These are phyloP conservation scores for Acrocephalus arundinaceus DNA, from an alignment of 2,113 vertebrate genomes.

Conservation along the genomic window DNA sequence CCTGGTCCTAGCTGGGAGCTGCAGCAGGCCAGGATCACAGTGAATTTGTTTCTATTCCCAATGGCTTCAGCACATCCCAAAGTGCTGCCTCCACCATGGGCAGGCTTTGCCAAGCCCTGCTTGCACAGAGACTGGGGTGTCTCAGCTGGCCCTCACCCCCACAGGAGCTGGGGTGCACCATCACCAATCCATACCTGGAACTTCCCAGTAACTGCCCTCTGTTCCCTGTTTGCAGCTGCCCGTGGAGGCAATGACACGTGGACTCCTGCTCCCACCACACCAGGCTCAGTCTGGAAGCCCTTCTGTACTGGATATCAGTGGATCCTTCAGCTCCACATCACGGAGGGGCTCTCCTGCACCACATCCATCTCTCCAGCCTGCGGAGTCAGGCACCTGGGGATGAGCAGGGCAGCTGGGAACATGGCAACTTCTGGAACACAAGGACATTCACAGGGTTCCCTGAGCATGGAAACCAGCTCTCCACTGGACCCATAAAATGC, in stretches of 20 bases:
- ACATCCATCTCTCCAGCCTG: neutral
- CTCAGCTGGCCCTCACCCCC: neutral
- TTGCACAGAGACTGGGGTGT: neutral
- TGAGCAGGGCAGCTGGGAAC: neutral
- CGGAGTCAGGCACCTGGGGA: neutral
- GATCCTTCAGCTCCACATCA: neutral
- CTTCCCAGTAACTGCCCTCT: neutral
- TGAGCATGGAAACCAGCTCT: neutral
- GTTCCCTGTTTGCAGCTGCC: conserved; percentile 3
- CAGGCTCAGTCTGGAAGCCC: neutral
- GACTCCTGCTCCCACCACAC: neutral
- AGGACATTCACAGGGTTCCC: neutral
- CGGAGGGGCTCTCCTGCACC: neutral
- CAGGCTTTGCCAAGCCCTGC: neutral
- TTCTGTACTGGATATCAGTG: neutral
- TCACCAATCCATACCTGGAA: accelerated
- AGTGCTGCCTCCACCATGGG: neutral
- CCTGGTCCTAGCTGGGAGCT: neutral
- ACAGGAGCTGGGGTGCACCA: neutral
- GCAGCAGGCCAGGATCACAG: neutral
- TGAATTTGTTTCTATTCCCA: neutral
- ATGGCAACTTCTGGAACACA: neutral
- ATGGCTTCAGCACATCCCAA: neutral
- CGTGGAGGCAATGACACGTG: neutral
- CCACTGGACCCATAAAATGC: neutral